Evolutionary conservation across 2,888 invertebrate species (phyloP).

Genomic region (Meliscaeva auricollis): DNA sequence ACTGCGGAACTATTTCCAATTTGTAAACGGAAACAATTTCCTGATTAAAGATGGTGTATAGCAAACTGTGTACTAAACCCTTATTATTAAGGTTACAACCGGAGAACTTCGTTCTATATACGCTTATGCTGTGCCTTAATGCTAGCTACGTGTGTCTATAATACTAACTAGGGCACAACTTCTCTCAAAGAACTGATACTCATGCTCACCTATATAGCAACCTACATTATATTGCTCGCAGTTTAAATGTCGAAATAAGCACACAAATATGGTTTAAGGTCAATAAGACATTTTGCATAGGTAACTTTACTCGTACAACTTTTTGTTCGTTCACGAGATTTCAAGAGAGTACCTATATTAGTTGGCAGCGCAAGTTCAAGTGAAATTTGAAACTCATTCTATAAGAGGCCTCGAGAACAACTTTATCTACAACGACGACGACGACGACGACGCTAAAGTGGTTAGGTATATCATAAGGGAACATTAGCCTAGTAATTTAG

Average conservation of each 20-base stretch:
- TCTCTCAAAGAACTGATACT: background rate
- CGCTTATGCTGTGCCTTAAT: background rate
- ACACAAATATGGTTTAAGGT: constrained; percentile 52
- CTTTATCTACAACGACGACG: background rate
- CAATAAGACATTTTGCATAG: constrained; percentile 48
- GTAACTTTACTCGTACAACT: background rate
- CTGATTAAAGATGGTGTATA: constrained; percentile 80
- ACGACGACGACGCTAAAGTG: constrained; percentile 31
- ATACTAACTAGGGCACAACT: constrained; percentile 11
- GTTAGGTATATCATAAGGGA: constrained; percentile 51
- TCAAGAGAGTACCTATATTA: constrained; percentile 1
- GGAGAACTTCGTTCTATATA: constrained; percentile 24
- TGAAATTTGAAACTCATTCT: constrained; percentile 59
- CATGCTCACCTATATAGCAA: background rate
- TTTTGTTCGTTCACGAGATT: background rate
- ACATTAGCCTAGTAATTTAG: constrained; percentile 65
- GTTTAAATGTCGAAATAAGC: constrained; percentile 46
- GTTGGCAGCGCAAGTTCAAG: constrained; percentile 36
- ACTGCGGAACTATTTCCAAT: constrained; percentile 80
- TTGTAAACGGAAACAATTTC: constrained; percentile 82
- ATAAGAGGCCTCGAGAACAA: constrained; percentile 15
- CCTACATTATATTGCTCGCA: background rate
- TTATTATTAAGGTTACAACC: constrained; percentile 75
- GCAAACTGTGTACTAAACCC: constrained; percentile 69
- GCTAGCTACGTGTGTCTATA: background rate